These are phyloP conservation scores for Strix uralensis DNA, from an alignment of 2,113 vertebrate species.

Conservation along the genomic window DNA sequence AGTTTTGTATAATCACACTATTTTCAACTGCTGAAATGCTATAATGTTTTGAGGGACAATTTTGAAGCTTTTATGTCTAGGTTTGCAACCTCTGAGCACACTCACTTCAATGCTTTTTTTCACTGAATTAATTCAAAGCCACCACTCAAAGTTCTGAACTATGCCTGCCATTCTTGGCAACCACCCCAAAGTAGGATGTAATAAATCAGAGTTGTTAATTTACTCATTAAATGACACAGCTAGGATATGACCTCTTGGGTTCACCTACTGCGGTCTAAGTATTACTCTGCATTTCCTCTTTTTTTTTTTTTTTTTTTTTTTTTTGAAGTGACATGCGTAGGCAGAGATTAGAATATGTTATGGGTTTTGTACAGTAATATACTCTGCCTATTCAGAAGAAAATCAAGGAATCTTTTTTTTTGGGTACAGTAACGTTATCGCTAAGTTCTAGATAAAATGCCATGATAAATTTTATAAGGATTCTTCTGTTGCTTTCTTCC, in stretches of 20 bases:
- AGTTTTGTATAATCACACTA: not conserved
- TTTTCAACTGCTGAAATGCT: not conserved
- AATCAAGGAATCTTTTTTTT: not conserved
- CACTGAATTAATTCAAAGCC: not conserved
- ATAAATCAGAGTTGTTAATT: not conserved
- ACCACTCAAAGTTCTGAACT: not conserved
- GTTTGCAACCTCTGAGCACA: not conserved
- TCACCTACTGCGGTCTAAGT: not conserved
- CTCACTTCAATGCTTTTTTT: not conserved
- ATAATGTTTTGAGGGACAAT: not conserved
- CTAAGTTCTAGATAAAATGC: not conserved
- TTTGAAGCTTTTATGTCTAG: not conserved
- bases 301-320: not conserved
- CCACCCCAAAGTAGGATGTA: rapidly evolving
- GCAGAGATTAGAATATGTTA: not conserved
- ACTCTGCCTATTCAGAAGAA: not conserved
- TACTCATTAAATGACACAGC: not conserved
- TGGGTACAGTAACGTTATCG: not conserved
- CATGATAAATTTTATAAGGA: not conserved
- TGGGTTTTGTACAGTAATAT: not conserved
- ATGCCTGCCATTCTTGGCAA: not conserved
- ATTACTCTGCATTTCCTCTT: not conserved
- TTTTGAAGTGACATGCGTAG: not conserved
- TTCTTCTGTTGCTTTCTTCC: not conserved
- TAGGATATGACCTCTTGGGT: not conserved